A percentile compares a stretch with the other conserved stretches of the same genome.
phyloP scores from a whole-genome alignment of 2,113 vertebrate species.

The Catharus minimus region DNA sequence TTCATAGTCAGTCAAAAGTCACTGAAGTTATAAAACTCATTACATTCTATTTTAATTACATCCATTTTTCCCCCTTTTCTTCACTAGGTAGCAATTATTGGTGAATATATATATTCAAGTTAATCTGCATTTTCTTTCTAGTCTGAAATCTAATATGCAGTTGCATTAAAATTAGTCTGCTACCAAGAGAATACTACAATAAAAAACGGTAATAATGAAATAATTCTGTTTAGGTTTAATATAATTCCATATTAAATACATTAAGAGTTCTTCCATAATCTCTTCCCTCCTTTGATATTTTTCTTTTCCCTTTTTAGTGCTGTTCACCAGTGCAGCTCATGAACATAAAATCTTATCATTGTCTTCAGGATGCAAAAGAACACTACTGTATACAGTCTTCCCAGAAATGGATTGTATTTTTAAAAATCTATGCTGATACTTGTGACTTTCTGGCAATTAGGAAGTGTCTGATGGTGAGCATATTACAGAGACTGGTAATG shows the following conservation, averaged over 20 bases:
- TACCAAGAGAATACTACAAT: constrained; percentile 67
- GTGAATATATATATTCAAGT: constrained; percentile 29
- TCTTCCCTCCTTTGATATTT: not conserved
- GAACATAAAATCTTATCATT: not conserved
- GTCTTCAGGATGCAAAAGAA: not conserved
- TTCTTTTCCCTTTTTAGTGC: not conserved
- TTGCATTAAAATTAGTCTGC: constrained; percentile 54
- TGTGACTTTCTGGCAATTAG: not conserved
- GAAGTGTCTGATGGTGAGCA: not conserved
- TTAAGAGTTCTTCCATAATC: constrained; percentile 2
- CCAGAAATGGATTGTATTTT: not conserved
- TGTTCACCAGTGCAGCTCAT: not conserved
- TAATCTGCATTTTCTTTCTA: constrained; percentile 49
- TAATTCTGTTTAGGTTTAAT: constrained; percentile 62
- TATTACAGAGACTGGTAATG: not conserved
- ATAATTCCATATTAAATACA: constrained; percentile 59
- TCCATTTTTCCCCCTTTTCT: not conserved
- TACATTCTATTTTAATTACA: constrained; percentile 49
- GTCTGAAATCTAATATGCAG: constrained; percentile 53
- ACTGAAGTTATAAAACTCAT: constrained; percentile 55
- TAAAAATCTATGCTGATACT: not conserved
- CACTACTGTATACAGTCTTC: not conserved
- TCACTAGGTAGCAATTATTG: constrained; percentile 28
- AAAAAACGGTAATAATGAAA: constrained; percentile 61
- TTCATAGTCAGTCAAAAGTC: constrained; percentile 49